Conservation (phyloP, 2,113 vertebrate genomes). For the Stomatorhinus ivindoensis region DNA sequence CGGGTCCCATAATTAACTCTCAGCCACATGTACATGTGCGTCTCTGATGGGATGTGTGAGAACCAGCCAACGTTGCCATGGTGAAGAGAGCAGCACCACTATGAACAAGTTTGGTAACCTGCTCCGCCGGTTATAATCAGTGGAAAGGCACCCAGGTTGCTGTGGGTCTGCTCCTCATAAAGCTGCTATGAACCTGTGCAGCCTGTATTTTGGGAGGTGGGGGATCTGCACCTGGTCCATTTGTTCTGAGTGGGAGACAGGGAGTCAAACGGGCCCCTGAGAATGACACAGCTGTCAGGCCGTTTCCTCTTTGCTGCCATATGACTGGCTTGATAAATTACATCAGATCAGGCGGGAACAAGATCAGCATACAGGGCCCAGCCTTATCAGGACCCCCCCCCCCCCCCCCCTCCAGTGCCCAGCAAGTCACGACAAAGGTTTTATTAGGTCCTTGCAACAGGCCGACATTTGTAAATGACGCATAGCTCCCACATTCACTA, state of each 20-base stretch:
- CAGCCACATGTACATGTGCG: neutral
- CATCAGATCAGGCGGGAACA: neutral
- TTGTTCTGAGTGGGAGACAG: neutral
- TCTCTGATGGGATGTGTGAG: neutral
- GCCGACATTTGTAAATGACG: neutral
- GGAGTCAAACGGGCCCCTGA: neutral
- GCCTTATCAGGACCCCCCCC: neutral
- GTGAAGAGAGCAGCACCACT: neutral
- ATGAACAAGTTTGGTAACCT: neutral
- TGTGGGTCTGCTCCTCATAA: neutral
- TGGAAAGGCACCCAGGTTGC: neutral
- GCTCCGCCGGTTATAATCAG: neutral
- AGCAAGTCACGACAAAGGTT: neutral
- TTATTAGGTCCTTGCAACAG: neutral
- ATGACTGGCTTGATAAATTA: neutral
- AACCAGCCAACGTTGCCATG: neutral
- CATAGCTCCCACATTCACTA: neutral
- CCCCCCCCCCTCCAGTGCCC: neutral
- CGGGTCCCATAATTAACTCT: neutral
- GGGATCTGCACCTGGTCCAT: neutral
- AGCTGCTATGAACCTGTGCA: neutral
- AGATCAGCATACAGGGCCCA: neutral
- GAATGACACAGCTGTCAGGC: neutral
- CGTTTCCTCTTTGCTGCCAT: neutral
- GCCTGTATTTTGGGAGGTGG: neutral